phyloP scores from a whole-genome alignment of 2,888 invertebrate genomes.

The Ochropleura plecta region DNA sequence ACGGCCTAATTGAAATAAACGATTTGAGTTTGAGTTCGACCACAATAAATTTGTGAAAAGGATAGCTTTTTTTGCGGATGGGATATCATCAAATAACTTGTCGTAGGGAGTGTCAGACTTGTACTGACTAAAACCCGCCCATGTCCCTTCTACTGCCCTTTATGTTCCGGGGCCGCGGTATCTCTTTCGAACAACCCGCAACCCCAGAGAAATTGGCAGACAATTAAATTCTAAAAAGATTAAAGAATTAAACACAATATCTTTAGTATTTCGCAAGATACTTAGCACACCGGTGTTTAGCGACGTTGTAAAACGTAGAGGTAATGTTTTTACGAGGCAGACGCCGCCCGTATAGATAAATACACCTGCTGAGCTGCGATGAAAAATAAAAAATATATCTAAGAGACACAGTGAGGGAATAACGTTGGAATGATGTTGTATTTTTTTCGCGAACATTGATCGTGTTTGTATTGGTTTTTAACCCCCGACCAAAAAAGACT shows the following conservation, averaged over 20 bases:
- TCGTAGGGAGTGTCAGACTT: too few relatives aligned
- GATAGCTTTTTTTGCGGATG: too few relatives aligned
- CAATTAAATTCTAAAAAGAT: not conserved
- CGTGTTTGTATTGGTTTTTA: not conserved
- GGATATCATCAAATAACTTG: too few relatives aligned
- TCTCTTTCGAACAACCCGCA: too few relatives aligned
- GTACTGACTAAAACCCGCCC: too few relatives aligned
- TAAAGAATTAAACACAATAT: conserved; percentile 28
- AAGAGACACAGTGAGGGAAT: conserved; percentile 17
- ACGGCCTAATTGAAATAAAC: too few relatives aligned
- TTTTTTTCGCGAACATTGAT: conserved; percentile 36
- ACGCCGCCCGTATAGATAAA: conserved; percentile 59
- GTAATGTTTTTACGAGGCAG: conserved; percentile 61
- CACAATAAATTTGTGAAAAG: too few relatives aligned
- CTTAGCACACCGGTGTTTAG: conserved; percentile 29
- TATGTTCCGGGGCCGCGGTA: too few relatives aligned
- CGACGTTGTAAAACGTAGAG: conserved; percentile 42
- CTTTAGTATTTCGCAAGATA: conserved; percentile 2
- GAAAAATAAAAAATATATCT: conserved; percentile 61
- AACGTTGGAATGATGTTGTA: conserved; percentile 27
- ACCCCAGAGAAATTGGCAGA: too few relatives aligned
- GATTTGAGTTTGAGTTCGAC: too few relatives aligned
- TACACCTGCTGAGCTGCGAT: conserved; percentile 51
- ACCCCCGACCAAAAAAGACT: too few relatives aligned
- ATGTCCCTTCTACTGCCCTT: too few relatives aligned